Evolutionary conservation across 92 coral and sea anemone genomes (phyloP).

Genomic region (Palythoa caribaeorum): DNA sequence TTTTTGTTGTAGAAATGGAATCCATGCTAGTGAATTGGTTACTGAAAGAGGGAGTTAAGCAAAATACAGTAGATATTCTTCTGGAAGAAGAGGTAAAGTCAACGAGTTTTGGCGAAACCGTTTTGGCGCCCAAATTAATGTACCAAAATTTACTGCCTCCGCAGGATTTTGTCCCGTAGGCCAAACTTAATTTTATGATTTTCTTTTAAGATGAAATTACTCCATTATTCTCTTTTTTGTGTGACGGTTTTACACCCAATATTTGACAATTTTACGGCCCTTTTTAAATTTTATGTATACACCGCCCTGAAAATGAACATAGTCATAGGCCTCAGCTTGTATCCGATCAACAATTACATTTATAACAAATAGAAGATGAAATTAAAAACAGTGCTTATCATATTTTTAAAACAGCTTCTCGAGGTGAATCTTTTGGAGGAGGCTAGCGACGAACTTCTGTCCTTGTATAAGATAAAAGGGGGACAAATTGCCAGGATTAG

Average conservation of each 20-base stretch:
- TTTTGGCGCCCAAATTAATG: constrained; percentile 13
- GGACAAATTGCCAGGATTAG: constrained; percentile 13
- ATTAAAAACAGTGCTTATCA: constrained; percentile 13
- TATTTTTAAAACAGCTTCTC: constrained; percentile 10
- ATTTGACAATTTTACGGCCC: constrained; percentile 7
- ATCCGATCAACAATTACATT: constrained; percentile 7
- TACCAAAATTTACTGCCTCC: constrained; percentile 16
- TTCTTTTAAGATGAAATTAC: constrained; percentile 9
- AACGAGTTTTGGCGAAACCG: constrained; percentile 4
- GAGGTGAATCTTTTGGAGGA: constrained; percentile 15
- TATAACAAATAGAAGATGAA: constrained; percentile 6
- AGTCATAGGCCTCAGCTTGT: constrained; percentile 7
- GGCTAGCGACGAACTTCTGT: constrained; percentile 15
- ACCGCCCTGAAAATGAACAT: constrained; percentile 4
- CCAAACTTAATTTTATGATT: constrained; percentile 12
- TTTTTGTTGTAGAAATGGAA: constrained; percentile 1
- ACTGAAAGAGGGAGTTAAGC: constrained; percentile 10
- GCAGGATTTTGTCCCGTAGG: constrained; percentile 6
- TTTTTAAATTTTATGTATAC: constrained; percentile 10
- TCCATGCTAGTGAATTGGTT: not conserved
- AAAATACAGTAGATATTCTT: constrained; percentile 12
- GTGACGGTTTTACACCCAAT: constrained; percentile 7
- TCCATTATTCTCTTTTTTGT: constrained; percentile 3
- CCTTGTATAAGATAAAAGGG: constrained; percentile 9
- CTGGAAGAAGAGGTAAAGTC: constrained; percentile 13